Percentiles rank a stretch among this genome's conserved stretches.
These are phyloP conservation scores for Actenoides hombroni DNA, from an alignment of 2,113 vertebrate species.

Conservation along the genomic window DNA sequence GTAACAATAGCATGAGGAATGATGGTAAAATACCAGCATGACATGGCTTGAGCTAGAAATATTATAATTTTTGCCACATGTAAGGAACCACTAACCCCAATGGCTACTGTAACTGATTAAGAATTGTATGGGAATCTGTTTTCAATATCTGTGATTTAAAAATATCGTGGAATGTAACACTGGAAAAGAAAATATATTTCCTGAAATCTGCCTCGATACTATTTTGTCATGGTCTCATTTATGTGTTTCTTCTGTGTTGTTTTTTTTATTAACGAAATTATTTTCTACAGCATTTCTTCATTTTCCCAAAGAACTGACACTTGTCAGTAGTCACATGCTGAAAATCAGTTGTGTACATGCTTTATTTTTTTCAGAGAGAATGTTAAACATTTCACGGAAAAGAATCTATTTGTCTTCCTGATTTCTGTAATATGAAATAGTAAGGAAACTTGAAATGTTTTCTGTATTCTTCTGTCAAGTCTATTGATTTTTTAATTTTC, in stretches of 20 bases:
- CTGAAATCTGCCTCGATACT: not conserved
- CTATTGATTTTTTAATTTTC: not conserved
- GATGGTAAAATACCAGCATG: constrained; percentile 43
- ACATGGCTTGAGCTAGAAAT: constrained; percentile 48
- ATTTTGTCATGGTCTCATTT: not conserved
- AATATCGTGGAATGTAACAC: constrained; percentile 48
- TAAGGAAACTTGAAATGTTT: not conserved
- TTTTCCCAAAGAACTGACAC: not conserved
- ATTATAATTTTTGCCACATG: constrained; percentile 43
- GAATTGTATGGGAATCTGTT: constrained; percentile 54
- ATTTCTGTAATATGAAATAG: not conserved
- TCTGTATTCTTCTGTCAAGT: not conserved
- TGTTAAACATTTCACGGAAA: not conserved
- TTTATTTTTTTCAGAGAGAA: not conserved
- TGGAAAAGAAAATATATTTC: constrained; percentile 45
- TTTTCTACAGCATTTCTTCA: not conserved
- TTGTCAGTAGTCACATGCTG: not conserved
- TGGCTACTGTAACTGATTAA: constrained; percentile 59
- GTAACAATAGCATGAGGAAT: constrained; percentile 58
- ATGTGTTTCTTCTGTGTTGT: not conserved
- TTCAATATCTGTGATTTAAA: constrained; percentile 54
- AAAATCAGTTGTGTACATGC: not conserved
- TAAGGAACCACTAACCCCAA: constrained; percentile 31
- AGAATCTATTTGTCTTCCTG: not conserved
- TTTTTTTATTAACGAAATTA: too few relatives aligned